phyloP scores from a whole-genome alignment of 2,113 vertebrate species.

The Notechis scutatus region DNA sequence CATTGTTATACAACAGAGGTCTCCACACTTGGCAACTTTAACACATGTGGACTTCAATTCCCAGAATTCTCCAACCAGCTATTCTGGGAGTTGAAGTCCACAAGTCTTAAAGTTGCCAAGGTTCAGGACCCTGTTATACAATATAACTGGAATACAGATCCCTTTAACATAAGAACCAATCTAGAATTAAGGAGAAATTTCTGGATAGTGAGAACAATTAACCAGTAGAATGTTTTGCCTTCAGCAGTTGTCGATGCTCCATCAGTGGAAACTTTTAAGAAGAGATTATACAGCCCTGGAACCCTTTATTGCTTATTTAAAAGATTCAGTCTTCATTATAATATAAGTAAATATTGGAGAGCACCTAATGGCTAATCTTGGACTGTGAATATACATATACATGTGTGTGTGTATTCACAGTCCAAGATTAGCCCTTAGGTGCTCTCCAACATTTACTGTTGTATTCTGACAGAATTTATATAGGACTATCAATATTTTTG shows the following conservation, averaged over 20 bases:
- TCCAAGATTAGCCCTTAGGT: background rate
- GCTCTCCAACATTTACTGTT: background rate
- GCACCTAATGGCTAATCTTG: too few species aligned
- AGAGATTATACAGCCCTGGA: background rate
- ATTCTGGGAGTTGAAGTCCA: too few species aligned
- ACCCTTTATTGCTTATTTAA: background rate
- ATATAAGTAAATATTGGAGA: too few species aligned
- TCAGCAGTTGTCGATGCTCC: too few species aligned
- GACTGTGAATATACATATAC: too few species aligned
- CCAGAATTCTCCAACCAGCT: too few species aligned
- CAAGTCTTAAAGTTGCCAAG: too few species aligned
- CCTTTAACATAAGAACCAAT: background rate
- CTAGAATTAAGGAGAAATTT: too few species aligned
- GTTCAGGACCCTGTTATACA: conserved; percentile 42
- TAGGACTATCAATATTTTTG: background rate
- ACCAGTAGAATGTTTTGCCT: too few species aligned
- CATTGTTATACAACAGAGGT: conserved; percentile 43
- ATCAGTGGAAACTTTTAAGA: too few species aligned
- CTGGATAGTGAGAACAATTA: background rate
- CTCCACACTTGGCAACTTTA: too few species aligned
- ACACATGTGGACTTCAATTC: too few species aligned
- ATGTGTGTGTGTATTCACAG: background rate
- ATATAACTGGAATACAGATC: conserved; percentile 66
- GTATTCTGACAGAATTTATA: background rate
- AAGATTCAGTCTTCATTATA: background rate